phyloP scores from a whole-genome alignment of 2,888 invertebrate genomes.

The Drosophila maculinotata region DNA sequence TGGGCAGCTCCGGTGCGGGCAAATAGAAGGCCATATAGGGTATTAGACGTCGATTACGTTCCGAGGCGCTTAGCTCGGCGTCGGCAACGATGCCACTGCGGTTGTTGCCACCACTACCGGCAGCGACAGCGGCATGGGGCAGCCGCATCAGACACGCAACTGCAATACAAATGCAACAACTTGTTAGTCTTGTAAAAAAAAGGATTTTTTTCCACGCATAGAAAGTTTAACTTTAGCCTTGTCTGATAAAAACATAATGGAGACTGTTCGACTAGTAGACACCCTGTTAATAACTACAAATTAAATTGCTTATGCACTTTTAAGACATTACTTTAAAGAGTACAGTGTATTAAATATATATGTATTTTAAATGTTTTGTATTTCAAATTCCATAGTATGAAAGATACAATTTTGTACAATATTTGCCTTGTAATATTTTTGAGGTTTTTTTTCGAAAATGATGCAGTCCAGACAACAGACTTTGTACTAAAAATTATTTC shows the following conservation, averaged over 20 bases:
- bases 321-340: too few relatives aligned
- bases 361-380: neutral
- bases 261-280: too few relatives aligned
- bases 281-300: too few relatives aligned
- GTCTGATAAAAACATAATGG: too few relatives aligned
- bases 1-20: slow-evolving; percentile 87
- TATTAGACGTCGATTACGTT: slow-evolving; percentile 91
- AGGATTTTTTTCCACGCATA: too few relatives aligned
- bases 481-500: neutral
- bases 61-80: slow-evolving; percentile 81
- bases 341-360: neutral
- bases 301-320: neutral
- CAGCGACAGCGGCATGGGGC: slow-evolving; percentile 11
- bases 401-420: too few relatives aligned
- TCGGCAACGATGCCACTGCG: slow-evolving; percentile 56
- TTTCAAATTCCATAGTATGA: neutral
- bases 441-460: too few relatives aligned
- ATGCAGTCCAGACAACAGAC: neutral
- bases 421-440: too few relatives aligned
- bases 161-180: slow-evolving; percentile 19
- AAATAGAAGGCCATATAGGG: slow-evolving; percentile 94
- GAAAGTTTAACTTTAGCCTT: too few relatives aligned
- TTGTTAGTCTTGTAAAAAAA: neutral
- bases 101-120: slow-evolving; percentile 29
- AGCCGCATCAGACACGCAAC: slow-evolving; percentile 25